A percentile compares a stretch with the other conserved stretches of the same genome.
Conservation (phyloP, 2,113 vertebrate species). For the Pseudorasbora parva region DNA sequence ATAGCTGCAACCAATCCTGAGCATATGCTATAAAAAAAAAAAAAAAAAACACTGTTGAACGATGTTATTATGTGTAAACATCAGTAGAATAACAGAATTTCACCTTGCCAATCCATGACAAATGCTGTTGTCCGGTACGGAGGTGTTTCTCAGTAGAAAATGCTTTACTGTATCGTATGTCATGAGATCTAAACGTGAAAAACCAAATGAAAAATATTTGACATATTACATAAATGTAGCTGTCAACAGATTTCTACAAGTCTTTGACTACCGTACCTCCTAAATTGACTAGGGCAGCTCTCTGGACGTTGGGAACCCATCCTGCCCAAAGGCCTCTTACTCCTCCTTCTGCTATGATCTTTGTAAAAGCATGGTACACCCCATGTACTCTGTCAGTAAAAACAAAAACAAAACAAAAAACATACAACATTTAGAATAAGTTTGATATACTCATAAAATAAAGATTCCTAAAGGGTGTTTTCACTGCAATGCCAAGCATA, state of each 20-base stretch:
- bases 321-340: slow-evolving; percentile 85
- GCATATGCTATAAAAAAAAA: slow-evolving; percentile 66
- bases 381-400: slow-evolving; percentile 72
- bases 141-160: slow-evolving; percentile 80
- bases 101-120: slow-evolving; percentile 83
- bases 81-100: not conserved
- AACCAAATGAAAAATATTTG: not conserved
- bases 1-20: slow-evolving; percentile 84
- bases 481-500: no score
- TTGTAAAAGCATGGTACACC: slow-evolving; percentile 80
- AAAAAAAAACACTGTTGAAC: not conserved
- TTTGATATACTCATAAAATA: no score
- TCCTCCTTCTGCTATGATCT: slow-evolving; percentile 84
- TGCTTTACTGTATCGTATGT: slow-evolving; percentile 87
- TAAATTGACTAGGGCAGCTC: slow-evolving; percentile 87
- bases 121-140: slow-evolving; percentile 78
- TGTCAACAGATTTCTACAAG: not conserved
- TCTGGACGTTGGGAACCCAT: slow-evolving; percentile 87
- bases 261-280: slow-evolving; percentile 74
- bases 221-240: not conserved
- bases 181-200: slow-evolving; percentile 77
- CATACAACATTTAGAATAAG: not conserved
- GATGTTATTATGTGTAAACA: not conserved
- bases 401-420: not conserved
- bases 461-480: no score